Evolutionary conservation across 2,888 invertebrate genomes (phyloP).

Genomic region (Parapristionchus giblindavisi): DNA sequence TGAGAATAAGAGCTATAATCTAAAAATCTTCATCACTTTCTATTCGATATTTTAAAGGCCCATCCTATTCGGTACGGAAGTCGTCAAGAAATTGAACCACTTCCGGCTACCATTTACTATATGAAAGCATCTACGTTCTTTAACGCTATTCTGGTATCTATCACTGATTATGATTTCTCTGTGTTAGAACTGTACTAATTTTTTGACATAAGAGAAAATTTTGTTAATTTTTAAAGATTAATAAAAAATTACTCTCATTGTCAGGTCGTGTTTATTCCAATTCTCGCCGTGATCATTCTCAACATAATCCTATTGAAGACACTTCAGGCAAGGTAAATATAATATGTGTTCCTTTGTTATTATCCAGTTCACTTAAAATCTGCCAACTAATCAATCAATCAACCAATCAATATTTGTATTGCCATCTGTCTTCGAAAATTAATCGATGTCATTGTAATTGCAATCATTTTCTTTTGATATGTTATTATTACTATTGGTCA

Average conservation of each 20-base stretch:
- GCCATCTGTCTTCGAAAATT: too few species aligned
- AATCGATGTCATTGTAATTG: too few species aligned
- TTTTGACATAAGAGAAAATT: too few species aligned
- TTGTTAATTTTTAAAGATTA: too few species aligned
- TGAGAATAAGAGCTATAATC: background rate
- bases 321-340: conserved; percentile 51
- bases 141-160: conserved; percentile 53
- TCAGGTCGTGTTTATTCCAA: conserved; percentile 65
- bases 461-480: too few species aligned
- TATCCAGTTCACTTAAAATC: too few species aligned
- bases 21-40: background rate
- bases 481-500: too few species aligned
- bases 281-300: conserved; percentile 59
- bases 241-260: conserved; percentile 22
- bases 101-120: conserved; percentile 46
- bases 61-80: conserved; percentile 34
- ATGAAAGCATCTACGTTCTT: conserved; percentile 54
- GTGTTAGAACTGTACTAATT: too few species aligned
- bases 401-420: too few species aligned
- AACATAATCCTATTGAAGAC: conserved; percentile 63
- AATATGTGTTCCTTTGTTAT: too few species aligned
- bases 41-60: background rate
- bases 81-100: conserved; percentile 1
- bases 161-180: too few species aligned
- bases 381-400: too few species aligned